Base-by-base conservation (phyloP, 2,797 vertebrate species). In the Nothura maculosa region DNA sequence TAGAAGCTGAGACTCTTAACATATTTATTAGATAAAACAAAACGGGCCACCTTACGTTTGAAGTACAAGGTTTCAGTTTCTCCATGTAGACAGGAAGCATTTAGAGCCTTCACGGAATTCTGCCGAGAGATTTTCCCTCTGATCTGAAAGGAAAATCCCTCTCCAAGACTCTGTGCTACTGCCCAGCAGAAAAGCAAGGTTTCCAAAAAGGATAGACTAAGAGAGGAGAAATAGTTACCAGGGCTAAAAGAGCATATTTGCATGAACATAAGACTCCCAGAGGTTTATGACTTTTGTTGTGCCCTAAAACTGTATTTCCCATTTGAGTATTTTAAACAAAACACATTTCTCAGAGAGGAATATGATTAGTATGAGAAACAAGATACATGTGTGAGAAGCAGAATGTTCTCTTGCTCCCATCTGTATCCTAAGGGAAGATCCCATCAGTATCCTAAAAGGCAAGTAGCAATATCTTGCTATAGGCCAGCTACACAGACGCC, bases 1-100 rank as follows among this genome's bases (percentile, higher is more conserved):
- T 67, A 48, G 48, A 79, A 89, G 13, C 60, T 87, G 79, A 25
- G 60, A 87, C 36, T 92, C 87, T 75, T 83, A 78, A 92, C n/a
- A 28, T 72, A 24, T 20, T 82, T 91, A 75, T 45, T 87, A 61
- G 61, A 70, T 63, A 75, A 68, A 89, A 20, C 2, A 80, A 89
- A 77, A 70, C 32, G 64, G 5, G 8, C 15, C 24, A 58, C 4
- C 7, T 63, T 69, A 78, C 81, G 16, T 18, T 45, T 21, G 4
- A 85, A 93, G 64, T 7, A 48, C 8, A 55, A 52, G 42, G 27
- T 9, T 77, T 70, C n/a, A 1, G 15, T 47, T 80, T 89, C 75
- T 86, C 74, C 36, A 80, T 85, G 34, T 32, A 70, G 74, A 34
- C 60, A 91, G 11, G 30, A 78, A 76, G 8, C 47, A 64, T 66